Evolutionary conservation across 2,797 vertebrate species (phyloP), one percentile per base, ranked within the genome.

Genomic region (Channa striata): DNA sequence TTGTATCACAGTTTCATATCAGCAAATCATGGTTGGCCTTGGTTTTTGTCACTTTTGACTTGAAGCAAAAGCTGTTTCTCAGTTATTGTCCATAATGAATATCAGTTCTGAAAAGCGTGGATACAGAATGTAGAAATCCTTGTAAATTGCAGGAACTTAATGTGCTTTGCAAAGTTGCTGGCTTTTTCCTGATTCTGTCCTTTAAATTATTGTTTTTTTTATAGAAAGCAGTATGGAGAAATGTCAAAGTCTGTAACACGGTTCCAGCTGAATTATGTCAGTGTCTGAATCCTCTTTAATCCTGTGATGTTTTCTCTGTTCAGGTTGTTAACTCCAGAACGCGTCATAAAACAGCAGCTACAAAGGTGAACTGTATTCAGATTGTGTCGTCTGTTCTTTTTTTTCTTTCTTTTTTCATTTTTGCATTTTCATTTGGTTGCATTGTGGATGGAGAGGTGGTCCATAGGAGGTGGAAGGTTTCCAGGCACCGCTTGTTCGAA

Each of bases 1-100:
- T 83, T 58, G 67, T 85, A 73, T 91, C 90, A 90, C 89, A 90
- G 87, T 89, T 90, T 91, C 44, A 71, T 84, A 76, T 76, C 65
- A 89, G 72, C 74, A 72, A 80, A 82, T 82, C 64, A 66, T 33
- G 48, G 54, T 63, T 81, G 78, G 75, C 78, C 60, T 83, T 57
- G 64, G 49, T 76, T 83, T 80, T 84, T 53, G 34, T 16, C 54
- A 51, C 81, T 63, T 84, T 78, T 70, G 65, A 84, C 77, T 79
- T 53, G 43, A 68, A 81, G 72, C 72, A 61, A 80, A 81, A 78
- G 20, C 48, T 77, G 60, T 60, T 69, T 48, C 33, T 62, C 23
- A 47, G 46, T 75, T 63, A 65, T 53, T 59, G 60, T 80, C 60
- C n/a, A 16, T 52, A 65, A 67, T 81, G 60, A 79, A 68, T 49